Evolutionary conservation across 2,113 vertebrate genomes (phyloP).

Genomic region (Solea senegalensis): DNA sequence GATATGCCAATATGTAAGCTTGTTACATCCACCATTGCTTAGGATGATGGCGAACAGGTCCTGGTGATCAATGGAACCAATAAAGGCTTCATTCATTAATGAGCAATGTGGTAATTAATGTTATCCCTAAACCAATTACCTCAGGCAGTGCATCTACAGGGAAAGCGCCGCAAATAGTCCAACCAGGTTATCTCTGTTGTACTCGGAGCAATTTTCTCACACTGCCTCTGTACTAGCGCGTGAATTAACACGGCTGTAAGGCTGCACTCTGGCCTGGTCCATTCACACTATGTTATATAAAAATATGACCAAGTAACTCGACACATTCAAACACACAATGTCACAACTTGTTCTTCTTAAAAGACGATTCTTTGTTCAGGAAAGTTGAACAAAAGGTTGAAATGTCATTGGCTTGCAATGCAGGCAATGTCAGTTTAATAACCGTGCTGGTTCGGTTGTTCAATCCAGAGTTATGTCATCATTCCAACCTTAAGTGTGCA

Average conservation of each 20-base stretch:
- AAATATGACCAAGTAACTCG: slow-evolving; percentile 9
- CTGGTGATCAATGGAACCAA: slow-evolving; percentile 98
- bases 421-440: slow-evolving; percentile 2
- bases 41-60: slow-evolving; percentile 97
- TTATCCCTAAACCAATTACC: slow-evolving; percentile 98
- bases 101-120: slow-evolving; percentile 99
- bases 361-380: no score
- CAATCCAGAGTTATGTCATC: slow-evolving; percentile 22
- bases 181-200: slow-evolving; percentile 76
- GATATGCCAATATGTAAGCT: slow-evolving; percentile 99
- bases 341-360: no score
- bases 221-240: slow-evolving; percentile 44
- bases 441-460: slow-evolving; percentile 1
- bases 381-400: no score
- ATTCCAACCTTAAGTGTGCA: slow-evolving; percentile 41
- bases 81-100: slow-evolving; percentile 99
- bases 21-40: slow-evolving; percentile 99
- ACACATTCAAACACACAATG: slow-evolving; percentile 14
- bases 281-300: slow-evolving; percentile 1
- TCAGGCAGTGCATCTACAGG: slow-evolving; percentile 82
- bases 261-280: slow-evolving; percentile 4
- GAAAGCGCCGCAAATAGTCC: slow-evolving; percentile 77
- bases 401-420: no score
- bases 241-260: slow-evolving; percentile 35
- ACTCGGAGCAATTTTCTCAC: slow-evolving; percentile 50